Evolutionary conservation across 2,888 invertebrate genomes (phyloP).

Genomic region (Cremastinae sp.): DNA sequence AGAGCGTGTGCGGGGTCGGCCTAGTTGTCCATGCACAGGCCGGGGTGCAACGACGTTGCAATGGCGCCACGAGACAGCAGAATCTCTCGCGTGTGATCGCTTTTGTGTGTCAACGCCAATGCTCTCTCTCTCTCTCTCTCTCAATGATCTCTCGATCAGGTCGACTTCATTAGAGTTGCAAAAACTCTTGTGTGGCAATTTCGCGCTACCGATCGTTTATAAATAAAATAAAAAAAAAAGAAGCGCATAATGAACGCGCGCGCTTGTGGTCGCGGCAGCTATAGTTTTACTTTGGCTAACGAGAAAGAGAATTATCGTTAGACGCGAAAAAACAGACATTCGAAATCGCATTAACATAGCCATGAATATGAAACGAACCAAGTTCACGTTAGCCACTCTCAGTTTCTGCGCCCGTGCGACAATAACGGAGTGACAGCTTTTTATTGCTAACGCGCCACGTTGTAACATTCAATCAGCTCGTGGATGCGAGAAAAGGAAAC

Average conservation of each 20-base stretch:
- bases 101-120: slow-evolving; percentile 20
- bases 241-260: neutral
- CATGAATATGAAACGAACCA: slow-evolving; percentile 66
- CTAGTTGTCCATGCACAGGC: slow-evolving; percentile 52
- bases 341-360: slow-evolving; percentile 65
- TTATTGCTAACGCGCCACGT: too few relatives aligned
- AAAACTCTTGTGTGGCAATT: slow-evolving; percentile 60
- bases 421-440: slow-evolving; percentile 39
- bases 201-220: slow-evolving; percentile 55
- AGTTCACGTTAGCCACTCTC: slow-evolving; percentile 40
- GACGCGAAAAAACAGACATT: slow-evolving; percentile 61
- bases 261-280: neutral
- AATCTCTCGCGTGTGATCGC: slow-evolving; percentile 17
- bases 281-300: slow-evolving; percentile 45
- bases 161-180: slow-evolving; percentile 69
- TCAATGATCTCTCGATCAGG: slow-evolving; percentile 53
- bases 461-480: too few relatives aligned
- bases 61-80: slow-evolving; percentile 50
- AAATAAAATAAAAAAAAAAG: neutral
- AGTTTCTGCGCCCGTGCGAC: slow-evolving; percentile 8
- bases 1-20: slow-evolving; percentile 27
- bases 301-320: slow-evolving; percentile 64
- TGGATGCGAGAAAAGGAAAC: too few relatives aligned
- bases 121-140: too few relatives aligned
- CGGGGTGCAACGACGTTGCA: slow-evolving; percentile 55